Percentiles rank a stretch among this genome's conserved stretches.
phyloP scores from a whole-genome alignment of 1,140 invertebrate genomes.

The Drosophila sucinea region DNA sequence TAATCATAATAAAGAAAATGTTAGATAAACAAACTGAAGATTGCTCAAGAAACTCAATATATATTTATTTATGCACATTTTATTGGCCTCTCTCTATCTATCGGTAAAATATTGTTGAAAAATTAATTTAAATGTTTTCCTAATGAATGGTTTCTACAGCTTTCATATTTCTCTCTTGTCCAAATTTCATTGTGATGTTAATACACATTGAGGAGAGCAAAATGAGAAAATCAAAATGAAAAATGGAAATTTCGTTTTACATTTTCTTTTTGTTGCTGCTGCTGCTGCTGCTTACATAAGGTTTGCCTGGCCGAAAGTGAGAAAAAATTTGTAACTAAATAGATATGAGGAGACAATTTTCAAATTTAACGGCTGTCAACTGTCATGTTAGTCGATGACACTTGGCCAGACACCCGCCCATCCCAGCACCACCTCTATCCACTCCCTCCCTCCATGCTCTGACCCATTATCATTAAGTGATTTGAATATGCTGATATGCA shows the following conservation, averaged over 20 bases:
- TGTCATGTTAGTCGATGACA: conserved; percentile 42
- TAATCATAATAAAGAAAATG: not conserved
- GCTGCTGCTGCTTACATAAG: conserved; percentile 36
- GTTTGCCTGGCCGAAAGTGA: conserved; percentile 22
- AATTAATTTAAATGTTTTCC: conserved; percentile 77
- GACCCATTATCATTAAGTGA: conserved; percentile 46
- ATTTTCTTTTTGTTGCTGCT: not conserved
- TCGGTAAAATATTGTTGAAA: conserved; percentile 10
- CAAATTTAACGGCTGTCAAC: conserved; percentile 45
- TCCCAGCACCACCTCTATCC: conserved; percentile 15
- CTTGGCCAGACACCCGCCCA: conserved; percentile 18
- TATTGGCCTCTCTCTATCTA: not conserved
- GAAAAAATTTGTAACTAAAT: conserved; percentile 45
- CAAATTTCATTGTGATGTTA: conserved; percentile 44
- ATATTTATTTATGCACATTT: conserved; percentile 11
- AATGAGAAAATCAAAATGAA: conserved; percentile 27
- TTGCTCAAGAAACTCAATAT: not conserved
- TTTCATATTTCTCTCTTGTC: conserved; percentile 52
- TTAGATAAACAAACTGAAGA: not conserved
- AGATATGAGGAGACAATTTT: conserved; percentile 9
- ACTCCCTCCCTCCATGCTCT: not conserved
- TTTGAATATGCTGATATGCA: conserved; percentile 21
- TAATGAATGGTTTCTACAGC: conserved; percentile 67
- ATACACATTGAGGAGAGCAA: conserved; percentile 16
- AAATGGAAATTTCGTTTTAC: conserved; percentile 5